Conservation (phyloP, 1,140 invertebrate species). For the Lasaia peninsularis region DNA sequence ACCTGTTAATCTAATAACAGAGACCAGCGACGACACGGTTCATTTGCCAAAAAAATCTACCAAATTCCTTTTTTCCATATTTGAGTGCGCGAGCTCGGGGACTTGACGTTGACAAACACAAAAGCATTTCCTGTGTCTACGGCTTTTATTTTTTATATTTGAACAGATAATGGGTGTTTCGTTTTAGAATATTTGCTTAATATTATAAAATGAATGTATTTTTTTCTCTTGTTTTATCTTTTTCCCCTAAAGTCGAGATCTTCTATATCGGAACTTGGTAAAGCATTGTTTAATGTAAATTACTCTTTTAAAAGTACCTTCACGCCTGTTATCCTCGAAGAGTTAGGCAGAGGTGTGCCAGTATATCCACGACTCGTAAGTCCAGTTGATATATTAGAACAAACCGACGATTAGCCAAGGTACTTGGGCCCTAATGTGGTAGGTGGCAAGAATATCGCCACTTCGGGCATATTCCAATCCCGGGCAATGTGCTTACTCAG, state of each 20-base stretch:
- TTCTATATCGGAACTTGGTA: too few species aligned
- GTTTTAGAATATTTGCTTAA: slow-evolving; percentile 47
- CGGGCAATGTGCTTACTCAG: too few species aligned
- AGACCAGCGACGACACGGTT: slow-evolving; percentile 54
- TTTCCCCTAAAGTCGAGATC: background rate
- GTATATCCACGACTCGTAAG: too few species aligned
- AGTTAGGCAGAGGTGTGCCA: too few species aligned
- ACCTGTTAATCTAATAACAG: slow-evolving; percentile 74
- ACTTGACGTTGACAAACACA: slow-evolving; percentile 71
- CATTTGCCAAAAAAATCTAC: slow-evolving; percentile 70
- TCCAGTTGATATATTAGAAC: too few species aligned
- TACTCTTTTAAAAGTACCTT: too few species aligned
- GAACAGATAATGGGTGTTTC: slow-evolving; percentile 59
- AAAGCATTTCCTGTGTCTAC: slow-evolving; percentile 58
- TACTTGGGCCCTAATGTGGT: too few species aligned
- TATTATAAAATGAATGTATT: slow-evolving; percentile 28
- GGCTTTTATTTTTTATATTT: slow-evolving; percentile 57
- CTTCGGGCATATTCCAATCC: too few species aligned
- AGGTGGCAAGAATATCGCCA: too few species aligned
- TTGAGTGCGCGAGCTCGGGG: slow-evolving; percentile 38
- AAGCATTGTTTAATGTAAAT: too few species aligned
- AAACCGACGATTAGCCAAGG: too few species aligned
- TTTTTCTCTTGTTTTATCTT: slow-evolving; percentile 18
- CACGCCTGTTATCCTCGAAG: too few species aligned
- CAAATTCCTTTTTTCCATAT: slow-evolving; percentile 48